Percentiles rank a stretch among this genome's conserved stretches.
phyloP scores from a whole-genome alignment of 2,797 vertebrate genomes.

The Enteromius trimaculatus region DNA sequence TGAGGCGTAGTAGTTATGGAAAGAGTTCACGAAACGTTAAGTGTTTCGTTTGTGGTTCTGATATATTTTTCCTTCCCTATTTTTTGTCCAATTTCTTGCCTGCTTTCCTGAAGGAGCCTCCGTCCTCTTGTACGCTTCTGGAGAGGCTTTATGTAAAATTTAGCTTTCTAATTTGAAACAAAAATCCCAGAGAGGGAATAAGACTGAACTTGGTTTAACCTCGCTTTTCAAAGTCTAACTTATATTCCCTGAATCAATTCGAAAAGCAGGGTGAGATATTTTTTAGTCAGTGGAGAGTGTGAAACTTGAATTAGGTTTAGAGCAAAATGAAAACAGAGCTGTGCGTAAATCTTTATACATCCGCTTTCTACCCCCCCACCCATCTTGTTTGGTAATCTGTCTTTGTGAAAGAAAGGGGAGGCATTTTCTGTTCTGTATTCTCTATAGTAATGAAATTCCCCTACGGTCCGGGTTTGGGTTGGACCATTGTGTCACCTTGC shows the following conservation, averaged over 20 bases:
- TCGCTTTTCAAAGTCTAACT: conserved; percentile 42
- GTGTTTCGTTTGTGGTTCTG: conserved; percentile 60
- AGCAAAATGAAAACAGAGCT: conserved; percentile 47
- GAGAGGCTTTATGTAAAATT: conserved; percentile 51
- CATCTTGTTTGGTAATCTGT: conserved; percentile 41
- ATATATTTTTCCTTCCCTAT: conserved; percentile 13
- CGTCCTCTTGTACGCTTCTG: conserved; percentile 36
- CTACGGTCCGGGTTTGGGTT: not conserved
- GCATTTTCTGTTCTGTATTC: conserved; percentile 22
- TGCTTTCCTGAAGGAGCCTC: conserved; percentile 41
- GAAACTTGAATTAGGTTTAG: conserved; percentile 53
- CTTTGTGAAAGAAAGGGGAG: conserved; percentile 25
- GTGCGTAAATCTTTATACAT: conserved; percentile 37
- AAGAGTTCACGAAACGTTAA: conserved; percentile 49
- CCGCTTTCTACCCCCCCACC: not conserved
- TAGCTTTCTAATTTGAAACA: conserved; percentile 49
- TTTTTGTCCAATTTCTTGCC: not conserved
- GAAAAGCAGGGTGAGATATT: conserved; percentile 2
- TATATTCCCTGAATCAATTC: conserved; percentile 42
- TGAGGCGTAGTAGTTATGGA: conserved; percentile 66
- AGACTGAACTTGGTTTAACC: conserved; percentile 57
- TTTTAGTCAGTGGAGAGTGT: conserved; percentile 29
- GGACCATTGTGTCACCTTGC: conserved; percentile 42
- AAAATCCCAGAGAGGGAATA: conserved; percentile 49
- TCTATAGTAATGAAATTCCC: conserved; percentile 46